A percentile compares a stretch with the other conserved stretches of the same genome.
Evolutionary conservation across 30 jellyfish, hydroid and myxozoan genomes (phyloP).

Genomic region (Chironex yamaguchii): DNA sequence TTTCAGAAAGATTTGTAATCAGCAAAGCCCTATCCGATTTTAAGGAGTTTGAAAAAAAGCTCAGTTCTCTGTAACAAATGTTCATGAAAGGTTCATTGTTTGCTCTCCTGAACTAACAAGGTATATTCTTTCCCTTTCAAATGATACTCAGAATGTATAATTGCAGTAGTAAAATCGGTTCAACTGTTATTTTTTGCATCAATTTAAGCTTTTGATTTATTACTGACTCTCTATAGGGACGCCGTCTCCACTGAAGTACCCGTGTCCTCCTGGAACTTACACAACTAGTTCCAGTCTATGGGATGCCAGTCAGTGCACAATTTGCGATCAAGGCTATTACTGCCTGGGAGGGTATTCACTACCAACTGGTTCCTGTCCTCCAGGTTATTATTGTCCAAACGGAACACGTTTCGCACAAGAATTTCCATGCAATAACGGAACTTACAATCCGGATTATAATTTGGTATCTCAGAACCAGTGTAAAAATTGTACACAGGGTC

Average conservation of each 20-base stretch:
- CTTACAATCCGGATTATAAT: constrained; percentile 86
- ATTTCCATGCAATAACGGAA: constrained; percentile 91
- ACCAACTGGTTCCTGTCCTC: constrained; percentile 88
- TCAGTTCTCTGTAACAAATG: too few species aligned
- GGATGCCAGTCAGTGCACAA: constrained; percentile 87
- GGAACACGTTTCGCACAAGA: constrained; percentile 90
- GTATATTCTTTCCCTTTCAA: too few species aligned
- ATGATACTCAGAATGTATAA: too few species aligned
- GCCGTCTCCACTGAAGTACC: constrained; percentile 90
- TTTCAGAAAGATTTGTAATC: too few species aligned
- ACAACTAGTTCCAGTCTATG: constrained; percentile 77
- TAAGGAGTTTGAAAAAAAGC: too few species aligned
- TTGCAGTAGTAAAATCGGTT: too few species aligned
- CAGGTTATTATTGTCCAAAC: constrained; percentile 89
- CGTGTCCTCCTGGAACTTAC: constrained; percentile 98
- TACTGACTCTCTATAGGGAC: constrained; percentile 66
- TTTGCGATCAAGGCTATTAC: constrained; percentile 80
- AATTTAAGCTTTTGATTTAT: too few species aligned
- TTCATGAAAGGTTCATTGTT: too few species aligned
- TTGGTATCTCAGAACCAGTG: constrained; percentile 60
- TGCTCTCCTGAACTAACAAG: too few species aligned
- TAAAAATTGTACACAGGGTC: constrained; percentile 87
- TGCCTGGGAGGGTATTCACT: constrained; percentile 97
- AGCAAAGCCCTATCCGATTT: too few species aligned
- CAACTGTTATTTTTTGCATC: neutral